phyloP scores from a whole-genome alignment of 2,113 vertebrate genomes.

The Bujurquina vittata region DNA sequence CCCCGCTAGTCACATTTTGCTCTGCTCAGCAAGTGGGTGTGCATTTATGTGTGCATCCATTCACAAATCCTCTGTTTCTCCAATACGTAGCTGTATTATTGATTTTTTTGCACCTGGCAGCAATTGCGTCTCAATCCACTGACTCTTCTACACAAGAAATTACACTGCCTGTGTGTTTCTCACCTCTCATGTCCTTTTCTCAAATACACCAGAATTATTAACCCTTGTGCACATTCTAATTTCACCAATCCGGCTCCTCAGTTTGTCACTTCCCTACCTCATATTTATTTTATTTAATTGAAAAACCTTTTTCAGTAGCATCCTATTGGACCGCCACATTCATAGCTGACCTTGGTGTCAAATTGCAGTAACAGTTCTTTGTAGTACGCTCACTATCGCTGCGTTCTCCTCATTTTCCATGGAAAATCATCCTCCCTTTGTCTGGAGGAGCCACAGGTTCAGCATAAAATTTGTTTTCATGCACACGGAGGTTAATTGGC shows the following conservation, averaged over 20 bases:
- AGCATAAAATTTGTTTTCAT: background rate
- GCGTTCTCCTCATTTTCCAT: background rate
- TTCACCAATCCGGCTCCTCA: background rate
- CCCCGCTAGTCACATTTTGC: background rate
- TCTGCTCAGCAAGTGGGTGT: constrained; percentile 14
- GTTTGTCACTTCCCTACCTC: background rate
- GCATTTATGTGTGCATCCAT: constrained; percentile 20
- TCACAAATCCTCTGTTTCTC: constrained; percentile 39
- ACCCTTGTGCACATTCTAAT: background rate
- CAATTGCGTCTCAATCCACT: background rate
- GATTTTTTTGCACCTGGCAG: constrained; percentile 6
- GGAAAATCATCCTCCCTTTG: background rate
- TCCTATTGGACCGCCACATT: background rate
- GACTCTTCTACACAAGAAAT: background rate
- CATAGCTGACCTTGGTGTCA: background rate
- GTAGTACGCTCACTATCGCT: background rate
- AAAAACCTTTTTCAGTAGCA: background rate
- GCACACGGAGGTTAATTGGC: constrained; percentile 5
- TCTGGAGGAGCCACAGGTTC: background rate
- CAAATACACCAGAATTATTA: background rate
- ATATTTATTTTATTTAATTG: background rate
- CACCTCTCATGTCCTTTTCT: background rate
- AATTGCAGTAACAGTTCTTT: background rate
- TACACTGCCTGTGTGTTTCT: background rate
- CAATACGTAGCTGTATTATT: background rate